Percentiles rank a stretch among this genome's conserved stretches.
Conservation (phyloP, 2,797 vertebrate genomes). For the Enteromius fasciolatus region DNA sequence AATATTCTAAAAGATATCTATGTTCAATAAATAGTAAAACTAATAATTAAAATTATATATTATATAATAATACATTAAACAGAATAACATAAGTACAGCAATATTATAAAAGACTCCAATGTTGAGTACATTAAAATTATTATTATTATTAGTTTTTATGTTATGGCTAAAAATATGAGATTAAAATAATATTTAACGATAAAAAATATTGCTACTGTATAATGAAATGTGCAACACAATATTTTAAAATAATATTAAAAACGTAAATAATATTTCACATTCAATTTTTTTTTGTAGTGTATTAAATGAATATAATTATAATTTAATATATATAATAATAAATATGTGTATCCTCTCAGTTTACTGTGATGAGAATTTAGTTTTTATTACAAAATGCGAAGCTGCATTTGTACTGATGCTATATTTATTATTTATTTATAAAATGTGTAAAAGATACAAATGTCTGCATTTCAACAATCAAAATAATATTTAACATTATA, state of each 20-base stretch:
- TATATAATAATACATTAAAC: too few species aligned
- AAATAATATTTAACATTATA: neutral
- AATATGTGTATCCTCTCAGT: neutral
- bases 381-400: neutral
- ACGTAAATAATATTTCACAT: neutral
- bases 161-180: too few species aligned
- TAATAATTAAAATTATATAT: too few species aligned
- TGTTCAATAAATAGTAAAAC: too few species aligned
- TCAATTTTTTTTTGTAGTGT: neutral
- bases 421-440: neutral
- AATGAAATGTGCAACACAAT: slow-evolving; percentile 1
- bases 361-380: neutral
- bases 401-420: neutral
- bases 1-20: too few species aligned
- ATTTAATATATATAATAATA: neutral
- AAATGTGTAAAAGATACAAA: too few species aligned
- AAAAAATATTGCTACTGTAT: neutral
- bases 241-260: neutral
- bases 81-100: too few species aligned
- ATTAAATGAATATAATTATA: neutral
- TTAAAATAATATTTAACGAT: neutral
- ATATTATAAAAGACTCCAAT: too few species aligned
- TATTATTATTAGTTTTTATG: too few species aligned
- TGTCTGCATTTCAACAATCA: neutral
- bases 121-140: too few species aligned